Evolutionary conservation across 1,140 invertebrate genomes (phyloP).

Genomic region (Scaptomyza montana): DNA sequence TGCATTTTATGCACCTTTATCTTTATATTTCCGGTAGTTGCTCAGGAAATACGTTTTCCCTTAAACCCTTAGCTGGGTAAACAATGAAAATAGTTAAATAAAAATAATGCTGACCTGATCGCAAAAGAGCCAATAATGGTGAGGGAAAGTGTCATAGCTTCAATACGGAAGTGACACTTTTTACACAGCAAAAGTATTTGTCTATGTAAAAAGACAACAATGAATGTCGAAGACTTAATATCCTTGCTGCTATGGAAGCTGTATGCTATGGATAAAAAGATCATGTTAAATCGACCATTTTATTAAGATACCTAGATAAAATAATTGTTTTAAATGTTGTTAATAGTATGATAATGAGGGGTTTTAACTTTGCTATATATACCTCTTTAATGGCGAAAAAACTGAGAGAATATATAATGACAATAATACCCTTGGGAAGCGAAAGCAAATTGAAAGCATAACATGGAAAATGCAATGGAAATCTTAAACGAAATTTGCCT

Average conservation of each 20-base stretch:
- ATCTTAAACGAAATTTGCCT: slow-evolving; percentile 23
- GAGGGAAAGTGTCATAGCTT: slow-evolving; percentile 53
- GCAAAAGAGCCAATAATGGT: slow-evolving; percentile 43
- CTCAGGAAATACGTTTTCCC: slow-evolving; percentile 55
- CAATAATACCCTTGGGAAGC: not conserved
- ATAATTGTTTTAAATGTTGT: too few relatives aligned
- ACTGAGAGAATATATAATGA: not conserved
- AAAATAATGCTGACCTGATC: slow-evolving; percentile 5
- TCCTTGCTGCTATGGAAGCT: not conserved
- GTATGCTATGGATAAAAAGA: not conserved
- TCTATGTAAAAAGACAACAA: slow-evolving; percentile 6
- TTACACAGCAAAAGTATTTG: slow-evolving; percentile 6
- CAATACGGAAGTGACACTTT: slow-evolving; percentile 60
- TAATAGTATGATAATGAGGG: too few relatives aligned
- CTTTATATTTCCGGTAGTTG: slow-evolving; percentile 1
- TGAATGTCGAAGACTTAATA: not conserved
- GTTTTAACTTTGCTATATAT: too few relatives aligned
- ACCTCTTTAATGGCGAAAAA: too few relatives aligned
- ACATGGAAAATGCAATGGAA: slow-evolving; percentile 15
- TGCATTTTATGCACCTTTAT: not conserved
- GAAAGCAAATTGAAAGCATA: slow-evolving; percentile 5
- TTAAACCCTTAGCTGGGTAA: slow-evolving; percentile 9
- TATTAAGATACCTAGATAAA: too few relatives aligned
- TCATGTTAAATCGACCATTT: too few relatives aligned
- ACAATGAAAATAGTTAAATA: slow-evolving; percentile 31